A percentile compares a stretch with the other conserved stretches of the same genome.
Evolutionary conservation across 1,140 invertebrate genomes (phyloP).

Genomic region (Globodera rostochiensis): DNA sequence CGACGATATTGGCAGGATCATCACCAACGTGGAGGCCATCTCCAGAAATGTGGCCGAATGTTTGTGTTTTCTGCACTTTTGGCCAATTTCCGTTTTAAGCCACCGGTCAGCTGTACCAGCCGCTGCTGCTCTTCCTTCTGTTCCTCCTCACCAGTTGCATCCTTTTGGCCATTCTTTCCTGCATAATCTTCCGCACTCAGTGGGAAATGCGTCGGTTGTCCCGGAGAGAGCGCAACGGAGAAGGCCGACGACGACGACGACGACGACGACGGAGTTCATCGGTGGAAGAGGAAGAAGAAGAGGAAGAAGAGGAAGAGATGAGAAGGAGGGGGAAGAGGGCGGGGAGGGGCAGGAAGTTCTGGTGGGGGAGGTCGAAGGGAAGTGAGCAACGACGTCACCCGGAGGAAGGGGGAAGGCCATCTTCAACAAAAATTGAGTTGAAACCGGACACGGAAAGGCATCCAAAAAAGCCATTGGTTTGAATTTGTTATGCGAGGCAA

Average conservation of each 20-base stretch:
- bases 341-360: neutral
- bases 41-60: slow-evolving; percentile 21
- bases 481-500: neutral
- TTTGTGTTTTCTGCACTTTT: neutral
- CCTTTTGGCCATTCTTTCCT: slow-evolving; percentile 15
- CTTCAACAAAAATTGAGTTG: too few species aligned
- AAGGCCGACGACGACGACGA: neutral
- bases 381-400: neutral
- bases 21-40: slow-evolving; percentile 23
- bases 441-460: neutral
- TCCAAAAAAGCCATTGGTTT: neutral
- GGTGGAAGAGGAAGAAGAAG: neutral
- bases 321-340: neutral
- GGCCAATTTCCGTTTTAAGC: neutral
- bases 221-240: neutral
- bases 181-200: slow-evolving; percentile 17
- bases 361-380: neutral
- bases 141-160: slow-evolving; percentile 11
- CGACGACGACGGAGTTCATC: too few species aligned
- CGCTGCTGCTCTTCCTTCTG: slow-evolving; percentile 23
- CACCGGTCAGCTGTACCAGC: slow-evolving; percentile 29
- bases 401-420: neutral
- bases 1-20: slow-evolving; percentile 24
- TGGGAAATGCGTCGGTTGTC: slow-evolving; percentile 4
- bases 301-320: neutral